Percentiles rank a stretch among this genome's conserved stretches.
Evolutionary conservation across 2,113 vertebrate genomes (phyloP).

Genomic region (Phalacrocorax brasilianus): DNA sequence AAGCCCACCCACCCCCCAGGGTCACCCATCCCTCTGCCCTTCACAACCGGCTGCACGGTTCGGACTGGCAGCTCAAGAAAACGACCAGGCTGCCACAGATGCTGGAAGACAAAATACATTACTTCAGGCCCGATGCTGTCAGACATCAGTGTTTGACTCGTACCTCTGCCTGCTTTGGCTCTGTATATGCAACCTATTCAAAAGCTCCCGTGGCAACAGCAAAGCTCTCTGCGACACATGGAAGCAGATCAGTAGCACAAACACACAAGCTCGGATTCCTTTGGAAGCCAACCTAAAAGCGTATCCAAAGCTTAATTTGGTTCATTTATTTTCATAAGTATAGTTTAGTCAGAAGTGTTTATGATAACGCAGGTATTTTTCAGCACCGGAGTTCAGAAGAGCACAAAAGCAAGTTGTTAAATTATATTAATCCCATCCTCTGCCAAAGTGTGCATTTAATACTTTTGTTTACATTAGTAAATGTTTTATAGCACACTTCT

Average conservation of each 20-base stretch:
- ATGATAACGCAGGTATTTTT: background rate
- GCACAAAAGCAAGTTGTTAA: constrained; percentile 15
- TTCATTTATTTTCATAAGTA: background rate
- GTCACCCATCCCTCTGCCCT: background rate
- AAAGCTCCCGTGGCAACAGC: background rate
- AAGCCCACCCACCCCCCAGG: fast-evolving
- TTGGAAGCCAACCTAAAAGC: background rate
- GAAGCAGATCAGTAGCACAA: background rate
- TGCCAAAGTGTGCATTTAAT: background rate
- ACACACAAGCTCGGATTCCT: background rate
- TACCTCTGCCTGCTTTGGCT: background rate
- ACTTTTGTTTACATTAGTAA: background rate
- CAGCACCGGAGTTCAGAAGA: background rate
- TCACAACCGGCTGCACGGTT: background rate
- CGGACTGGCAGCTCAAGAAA: background rate
- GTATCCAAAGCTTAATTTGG: background rate
- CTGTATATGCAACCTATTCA: background rate
- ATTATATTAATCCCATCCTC: constrained; percentile 5
- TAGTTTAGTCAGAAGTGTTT: background rate
- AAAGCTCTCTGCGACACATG: background rate
- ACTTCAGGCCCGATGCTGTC: background rate
- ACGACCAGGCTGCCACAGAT: background rate
- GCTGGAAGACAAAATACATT: background rate
- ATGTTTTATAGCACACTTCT: background rate
- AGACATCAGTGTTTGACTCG: background rate